phyloP scores from a whole-genome alignment of 2,888 invertebrate species.

The Myopa tessellatipennis region DNA sequence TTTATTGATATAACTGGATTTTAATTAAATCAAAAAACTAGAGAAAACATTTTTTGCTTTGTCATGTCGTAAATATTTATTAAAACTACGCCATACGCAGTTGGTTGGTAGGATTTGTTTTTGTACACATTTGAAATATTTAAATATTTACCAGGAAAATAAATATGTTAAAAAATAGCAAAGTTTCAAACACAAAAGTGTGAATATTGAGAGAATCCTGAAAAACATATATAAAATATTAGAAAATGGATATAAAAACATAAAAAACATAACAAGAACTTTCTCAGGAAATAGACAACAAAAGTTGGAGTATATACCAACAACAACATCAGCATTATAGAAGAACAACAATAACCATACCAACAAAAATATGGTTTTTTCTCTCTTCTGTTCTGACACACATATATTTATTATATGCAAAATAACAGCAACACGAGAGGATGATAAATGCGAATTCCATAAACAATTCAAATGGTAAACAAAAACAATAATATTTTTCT shows the following conservation, averaged over 20 bases:
- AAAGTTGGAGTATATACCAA: no score
- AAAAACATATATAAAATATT: background rate
- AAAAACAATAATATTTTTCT: conserved; percentile 35
- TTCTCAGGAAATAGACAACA: no score
- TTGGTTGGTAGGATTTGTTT: background rate
- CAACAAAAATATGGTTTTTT: no score
- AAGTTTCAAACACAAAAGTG: no score
- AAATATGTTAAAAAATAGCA: no score
- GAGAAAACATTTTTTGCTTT: background rate
- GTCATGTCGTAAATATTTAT: background rate
- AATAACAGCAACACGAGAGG: background rate
- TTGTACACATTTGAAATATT: background rate
- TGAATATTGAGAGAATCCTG: background rate
- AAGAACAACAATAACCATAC: background rate
- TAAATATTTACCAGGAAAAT: no score
- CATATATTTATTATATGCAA: conserved; percentile 1
- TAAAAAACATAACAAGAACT: background rate
- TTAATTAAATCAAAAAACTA: background rate
- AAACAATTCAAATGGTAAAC: conserved; percentile 13
- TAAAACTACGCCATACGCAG: background rate
- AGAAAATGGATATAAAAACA: background rate
- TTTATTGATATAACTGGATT: no score
- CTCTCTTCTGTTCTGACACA: background rate
- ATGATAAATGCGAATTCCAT: background rate
- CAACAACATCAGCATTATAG: no score